Evolutionary conservation across 1,140 invertebrate genomes (phyloP).

Genomic region (Platyscapa corneri): DNA sequence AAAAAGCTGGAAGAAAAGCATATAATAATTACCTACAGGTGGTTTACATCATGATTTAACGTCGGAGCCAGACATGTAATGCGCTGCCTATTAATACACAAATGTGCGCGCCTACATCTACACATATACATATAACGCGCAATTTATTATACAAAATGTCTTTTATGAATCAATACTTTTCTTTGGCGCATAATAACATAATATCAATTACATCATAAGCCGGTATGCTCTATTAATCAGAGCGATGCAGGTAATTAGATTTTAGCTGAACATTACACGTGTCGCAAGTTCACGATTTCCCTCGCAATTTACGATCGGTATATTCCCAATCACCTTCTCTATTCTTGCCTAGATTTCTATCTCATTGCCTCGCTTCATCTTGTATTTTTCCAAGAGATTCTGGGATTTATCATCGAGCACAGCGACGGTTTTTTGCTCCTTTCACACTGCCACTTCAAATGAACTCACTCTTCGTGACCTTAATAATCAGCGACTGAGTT

Average conservation of each 20-base stretch:
- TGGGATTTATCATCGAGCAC: background rate
- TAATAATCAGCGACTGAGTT: slow-evolving; percentile 2
- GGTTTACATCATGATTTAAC: background rate
- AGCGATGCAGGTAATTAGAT: slow-evolving; percentile 29
- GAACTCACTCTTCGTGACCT: slow-evolving; percentile 9
- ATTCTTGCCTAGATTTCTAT: slow-evolving; percentile 2
- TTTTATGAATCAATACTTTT: background rate
- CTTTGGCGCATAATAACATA: background rate
- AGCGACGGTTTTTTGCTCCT: background rate
- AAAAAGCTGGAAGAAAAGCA: background rate
- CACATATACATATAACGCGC: too few relatives aligned
- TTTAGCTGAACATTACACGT: slow-evolving; percentile 11
- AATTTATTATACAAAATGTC: background rate
- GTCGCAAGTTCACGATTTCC: slow-evolving; percentile 14
- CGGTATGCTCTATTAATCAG: background rate
- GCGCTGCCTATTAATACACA: background rate
- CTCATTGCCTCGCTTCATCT: background rate
- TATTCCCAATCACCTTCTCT: slow-evolving; percentile 5
- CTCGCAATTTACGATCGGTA: background rate
- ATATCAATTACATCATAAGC: slow-evolving; percentile 11
- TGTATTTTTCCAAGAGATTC: slow-evolving; percentile 7
- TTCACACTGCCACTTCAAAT: background rate
- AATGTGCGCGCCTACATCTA: background rate
- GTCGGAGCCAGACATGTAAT: background rate
- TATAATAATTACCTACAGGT: background rate